A percentile compares a stretch with the other conserved stretches of the same genome.
These are phyloP conservation scores for Chymomyza caudatula DNA, from an alignment of 2,888 invertebrate species.

Conservation along the genomic window DNA sequence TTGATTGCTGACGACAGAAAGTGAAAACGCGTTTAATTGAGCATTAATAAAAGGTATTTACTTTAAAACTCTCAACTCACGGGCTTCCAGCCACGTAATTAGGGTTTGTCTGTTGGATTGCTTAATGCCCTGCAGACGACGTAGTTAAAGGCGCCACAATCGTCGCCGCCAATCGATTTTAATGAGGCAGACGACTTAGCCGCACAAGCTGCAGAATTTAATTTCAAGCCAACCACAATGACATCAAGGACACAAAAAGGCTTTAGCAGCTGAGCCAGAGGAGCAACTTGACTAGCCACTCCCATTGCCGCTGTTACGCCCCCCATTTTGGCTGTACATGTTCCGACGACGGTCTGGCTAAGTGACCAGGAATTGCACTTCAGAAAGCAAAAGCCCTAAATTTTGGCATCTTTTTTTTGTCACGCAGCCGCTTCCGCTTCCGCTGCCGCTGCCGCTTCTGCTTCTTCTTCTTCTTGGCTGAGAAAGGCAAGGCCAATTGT, in stretches of 20 bases:
- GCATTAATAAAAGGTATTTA: neutral
- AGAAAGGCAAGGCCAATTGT: neutral
- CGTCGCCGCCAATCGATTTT: neutral
- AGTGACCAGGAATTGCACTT: conserved; percentile 30
- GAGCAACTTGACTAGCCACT: neutral
- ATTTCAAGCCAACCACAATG: conserved; percentile 3
- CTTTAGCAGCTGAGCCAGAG: neutral
- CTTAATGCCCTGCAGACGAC: neutral
- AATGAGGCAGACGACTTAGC: conserved; percentile 1
- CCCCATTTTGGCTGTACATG: conserved; percentile 2
- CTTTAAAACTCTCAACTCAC: neutral
- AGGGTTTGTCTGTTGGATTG: neutral
- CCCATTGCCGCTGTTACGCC: neutral
- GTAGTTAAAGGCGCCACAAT: neutral
- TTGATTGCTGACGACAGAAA: neutral
- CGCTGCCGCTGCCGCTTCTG: neutral
- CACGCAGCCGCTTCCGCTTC: neutral
- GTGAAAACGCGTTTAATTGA: neutral
- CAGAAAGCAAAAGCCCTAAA: conserved; percentile 17
- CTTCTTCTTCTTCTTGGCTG: too few species aligned
- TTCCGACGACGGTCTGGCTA: conserved; percentile 6
- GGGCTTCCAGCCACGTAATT: neutral
- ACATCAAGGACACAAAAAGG: conserved; percentile 6
- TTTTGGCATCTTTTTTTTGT: conserved; percentile 8
- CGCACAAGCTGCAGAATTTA: neutral